Evolutionary conservation across 1,140 invertebrate genomes (phyloP), one percentile per base, ranked within the genome.

Genomic region (Tetranychus cinnabarinus): DNA sequence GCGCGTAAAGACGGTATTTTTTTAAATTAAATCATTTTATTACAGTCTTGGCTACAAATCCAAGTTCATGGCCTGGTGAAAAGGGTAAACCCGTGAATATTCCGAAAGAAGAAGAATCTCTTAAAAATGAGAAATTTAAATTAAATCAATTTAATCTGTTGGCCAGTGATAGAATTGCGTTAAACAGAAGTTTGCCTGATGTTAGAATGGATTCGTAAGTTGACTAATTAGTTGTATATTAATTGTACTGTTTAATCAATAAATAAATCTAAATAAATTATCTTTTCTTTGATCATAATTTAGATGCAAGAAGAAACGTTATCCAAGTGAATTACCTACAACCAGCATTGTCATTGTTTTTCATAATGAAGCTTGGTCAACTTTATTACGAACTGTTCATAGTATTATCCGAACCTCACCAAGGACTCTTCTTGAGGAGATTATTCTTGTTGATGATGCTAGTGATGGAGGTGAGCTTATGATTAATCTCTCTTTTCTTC

Each of bases 101-200:
- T 67, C 82, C 87, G 36, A 74, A 82, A 3, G 82, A 88, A 33
- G 80, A 85, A 70, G 85, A 95, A 68, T 81, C 80, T 55, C 72
- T 87, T 39, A 88, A 91, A 77, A 84, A 92, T 74, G 88, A 95
- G 67, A 88, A 90, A 70, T 97, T 97, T 73, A 92, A 93, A 59
- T 57, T 69, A 35, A 96, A 97, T 77, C 91, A 99, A 75, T 99
- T 99, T 74, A 99, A 99, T 76, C 76, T 98, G 64, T 74, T 97
- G 70, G 93, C 92, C 55, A 96, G 89, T 73, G 92, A 99, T 74
- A 85, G 88, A 79, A 97, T 99, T 66, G 90, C 91, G 45, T 72
- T 98, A 45, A 98, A 98, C 76, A 78, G 96, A 68, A 90, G 88
- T 7, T 76, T 99, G 15, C 83, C 86, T 31, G 96, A 99, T 77